phyloP scores from a whole-genome alignment of 53 echinoderm and acorn worm species.

The Apostichopus leukothele region DNA sequence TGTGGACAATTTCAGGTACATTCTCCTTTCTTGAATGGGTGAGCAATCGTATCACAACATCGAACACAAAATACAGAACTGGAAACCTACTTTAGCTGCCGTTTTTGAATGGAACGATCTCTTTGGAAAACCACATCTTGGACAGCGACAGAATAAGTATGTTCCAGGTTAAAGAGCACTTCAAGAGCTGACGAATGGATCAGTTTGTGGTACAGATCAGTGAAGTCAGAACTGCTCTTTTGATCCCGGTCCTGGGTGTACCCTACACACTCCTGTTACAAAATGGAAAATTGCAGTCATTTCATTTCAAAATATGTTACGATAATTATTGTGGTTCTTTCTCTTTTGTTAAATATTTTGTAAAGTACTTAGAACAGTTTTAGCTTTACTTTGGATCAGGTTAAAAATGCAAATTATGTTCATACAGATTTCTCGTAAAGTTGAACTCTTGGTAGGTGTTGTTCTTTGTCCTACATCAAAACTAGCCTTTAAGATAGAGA shows the following conservation, averaged over 20 bases:
- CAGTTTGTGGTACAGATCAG: slow-evolving; percentile 83
- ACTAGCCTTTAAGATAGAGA: too few species aligned
- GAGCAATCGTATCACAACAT: too few species aligned
- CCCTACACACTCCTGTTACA: slow-evolving; percentile 72
- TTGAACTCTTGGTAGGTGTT: too few species aligned
- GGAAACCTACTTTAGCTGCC: slow-evolving; percentile 66
- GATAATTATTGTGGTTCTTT: too few species aligned
- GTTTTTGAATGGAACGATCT: slow-evolving; percentile 65
- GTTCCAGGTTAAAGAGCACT: slow-evolving; percentile 86
- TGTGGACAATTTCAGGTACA: too few species aligned
- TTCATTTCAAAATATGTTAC: not conserved
- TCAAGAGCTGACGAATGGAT: slow-evolving; percentile 92
- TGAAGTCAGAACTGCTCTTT: slow-evolving; percentile 72
- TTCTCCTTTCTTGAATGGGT: too few species aligned
- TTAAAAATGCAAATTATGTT: too few species aligned
- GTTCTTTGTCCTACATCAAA: too few species aligned
- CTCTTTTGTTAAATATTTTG: too few species aligned
- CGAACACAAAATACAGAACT: not conserved
- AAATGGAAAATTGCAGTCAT: not conserved
- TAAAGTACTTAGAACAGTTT: too few species aligned
- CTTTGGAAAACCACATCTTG: slow-evolving; percentile 80
- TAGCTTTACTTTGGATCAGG: too few species aligned
- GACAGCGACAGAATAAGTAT: slow-evolving; percentile 91
- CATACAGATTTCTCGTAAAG: too few species aligned
- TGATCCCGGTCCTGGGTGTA: slow-evolving; percentile 75